Percentiles rank a stretch among this genome's conserved stretches.
Evolutionary conservation across 2,888 invertebrate genomes (phyloP).

Genomic region (Parascotia fuliginaria): DNA sequence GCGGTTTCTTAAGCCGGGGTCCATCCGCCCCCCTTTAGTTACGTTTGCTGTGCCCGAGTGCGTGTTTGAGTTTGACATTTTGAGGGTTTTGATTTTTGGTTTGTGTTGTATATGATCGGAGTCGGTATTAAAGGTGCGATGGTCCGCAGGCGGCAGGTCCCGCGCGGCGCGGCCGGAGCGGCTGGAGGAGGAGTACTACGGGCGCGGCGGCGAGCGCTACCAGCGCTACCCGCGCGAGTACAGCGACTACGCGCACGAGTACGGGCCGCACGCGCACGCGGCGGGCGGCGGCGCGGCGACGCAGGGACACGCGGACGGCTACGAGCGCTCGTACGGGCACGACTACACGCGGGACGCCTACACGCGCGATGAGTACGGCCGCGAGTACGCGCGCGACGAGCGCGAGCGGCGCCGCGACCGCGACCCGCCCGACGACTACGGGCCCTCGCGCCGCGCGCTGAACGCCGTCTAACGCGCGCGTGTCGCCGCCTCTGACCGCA

Average conservation of each 20-base stretch:
- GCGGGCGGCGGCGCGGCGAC: slow-evolving; percentile 39
- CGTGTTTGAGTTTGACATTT: slow-evolving; percentile 32
- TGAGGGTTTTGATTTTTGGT: slow-evolving; percentile 11
- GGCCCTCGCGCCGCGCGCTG: slow-evolving; percentile 88
- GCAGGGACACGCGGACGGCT: slow-evolving; percentile 47
- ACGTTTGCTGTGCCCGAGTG: slow-evolving; percentile 45
- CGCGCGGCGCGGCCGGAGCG: slow-evolving; percentile 84
- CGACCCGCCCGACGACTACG: slow-evolving; percentile 83
- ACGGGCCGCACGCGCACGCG: slow-evolving; percentile 47
- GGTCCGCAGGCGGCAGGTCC: slow-evolving; percentile 65
- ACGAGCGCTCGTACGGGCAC: slow-evolving; percentile 64
- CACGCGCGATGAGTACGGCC: slow-evolving; percentile 75
- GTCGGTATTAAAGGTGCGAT: background rate
- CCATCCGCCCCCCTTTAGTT: slow-evolving; percentile 37
- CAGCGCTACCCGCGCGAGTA: slow-evolving; percentile 59
- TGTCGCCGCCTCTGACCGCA: slow-evolving; percentile 36
- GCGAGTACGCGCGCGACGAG: slow-evolving; percentile 78
- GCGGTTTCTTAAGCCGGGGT: slow-evolving; percentile 17
- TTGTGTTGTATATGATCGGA: background rate
- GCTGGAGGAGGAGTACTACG: slow-evolving; percentile 73
- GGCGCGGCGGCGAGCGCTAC: slow-evolving; percentile 62
- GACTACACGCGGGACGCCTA: slow-evolving; percentile 70
- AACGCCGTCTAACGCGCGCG: slow-evolving; percentile 92
- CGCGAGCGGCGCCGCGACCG: slow-evolving; percentile 74
- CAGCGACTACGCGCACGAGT: slow-evolving; percentile 51